These are phyloP conservation scores for Adineta ricciae DNA, from an alignment of 2,888 invertebrate genomes.

Conservation along the genomic window DNA sequence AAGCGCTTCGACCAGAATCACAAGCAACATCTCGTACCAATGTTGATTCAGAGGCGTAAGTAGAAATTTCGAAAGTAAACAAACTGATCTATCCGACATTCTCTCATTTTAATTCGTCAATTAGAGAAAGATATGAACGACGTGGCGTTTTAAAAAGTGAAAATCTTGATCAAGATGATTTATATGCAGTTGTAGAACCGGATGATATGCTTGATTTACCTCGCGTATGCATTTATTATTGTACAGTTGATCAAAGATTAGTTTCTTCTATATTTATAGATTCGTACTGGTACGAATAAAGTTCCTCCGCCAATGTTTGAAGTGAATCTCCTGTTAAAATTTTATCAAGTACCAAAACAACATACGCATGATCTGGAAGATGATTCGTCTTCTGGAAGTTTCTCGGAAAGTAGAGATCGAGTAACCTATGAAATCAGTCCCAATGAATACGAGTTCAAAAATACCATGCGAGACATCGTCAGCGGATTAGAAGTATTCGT, in stretches of 20 bases:
- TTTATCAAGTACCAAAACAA: neutral
- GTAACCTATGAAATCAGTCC: constrained; percentile 18
- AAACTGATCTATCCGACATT: no score
- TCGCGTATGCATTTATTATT: neutral
- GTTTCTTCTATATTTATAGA: neutral
- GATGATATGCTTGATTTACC: constrained; percentile 16
- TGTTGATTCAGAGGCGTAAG: neutral
- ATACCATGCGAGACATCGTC: constrained; percentile 28
- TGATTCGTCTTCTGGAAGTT: neutral
- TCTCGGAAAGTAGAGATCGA: neutral
- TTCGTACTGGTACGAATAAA: neutral
- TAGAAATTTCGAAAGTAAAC: neutral
- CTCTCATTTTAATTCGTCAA: neutral
- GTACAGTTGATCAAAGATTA: neutral
- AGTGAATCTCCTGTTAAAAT: neutral
- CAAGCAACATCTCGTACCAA: neutral
- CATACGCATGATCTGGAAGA: neutral
- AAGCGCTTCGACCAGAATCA: neutral
- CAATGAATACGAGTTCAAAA: constrained; percentile 31
- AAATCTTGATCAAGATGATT: neutral
- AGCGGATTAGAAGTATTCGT: constrained; percentile 23
- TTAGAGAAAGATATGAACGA: neutral
- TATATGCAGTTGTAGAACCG: neutral
- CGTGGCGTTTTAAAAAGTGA: neutral
- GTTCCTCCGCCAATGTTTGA: constrained; percentile 7